phyloP scores from a whole-genome alignment of 2,797 vertebrate genomes.

The Acridotheres tristis region DNA sequence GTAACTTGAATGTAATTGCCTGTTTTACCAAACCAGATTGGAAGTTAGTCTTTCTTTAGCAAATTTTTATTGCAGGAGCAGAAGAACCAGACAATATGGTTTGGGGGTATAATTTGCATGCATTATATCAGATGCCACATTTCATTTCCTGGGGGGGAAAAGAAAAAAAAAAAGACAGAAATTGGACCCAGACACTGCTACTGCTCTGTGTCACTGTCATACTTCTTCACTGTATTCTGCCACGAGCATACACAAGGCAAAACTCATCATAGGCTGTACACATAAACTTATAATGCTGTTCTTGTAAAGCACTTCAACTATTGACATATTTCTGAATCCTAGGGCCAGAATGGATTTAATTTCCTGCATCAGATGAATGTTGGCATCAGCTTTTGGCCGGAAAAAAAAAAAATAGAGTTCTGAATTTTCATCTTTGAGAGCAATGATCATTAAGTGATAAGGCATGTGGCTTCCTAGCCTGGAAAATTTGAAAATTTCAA shows the following conservation, averaged over 20 bases:
- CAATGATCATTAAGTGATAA: not conserved
- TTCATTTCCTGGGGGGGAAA: not conserved
- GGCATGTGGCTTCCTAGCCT: not conserved
- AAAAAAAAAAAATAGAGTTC: not conserved
- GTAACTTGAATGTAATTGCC: constrained; percentile 37
- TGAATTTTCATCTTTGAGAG: not conserved
- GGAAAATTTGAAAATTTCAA: not conserved
- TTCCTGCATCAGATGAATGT: not conserved
- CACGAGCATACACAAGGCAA: not conserved
- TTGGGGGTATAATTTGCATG: not conserved
- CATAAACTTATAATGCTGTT: not conserved
- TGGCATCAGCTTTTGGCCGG: not conserved
- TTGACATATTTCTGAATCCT: not conserved
- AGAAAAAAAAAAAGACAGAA: not conserved
- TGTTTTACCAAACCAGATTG: constrained; percentile 30
- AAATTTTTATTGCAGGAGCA: not conserved
- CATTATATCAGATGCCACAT: not conserved
- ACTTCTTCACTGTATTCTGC: not conserved
- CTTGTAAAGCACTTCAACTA: not conserved
- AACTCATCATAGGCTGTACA: not conserved
- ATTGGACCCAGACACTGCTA: not conserved
- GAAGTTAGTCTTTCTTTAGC: not conserved
- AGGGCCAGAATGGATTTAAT: not conserved
- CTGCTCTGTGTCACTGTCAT: not conserved
- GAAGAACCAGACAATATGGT: not conserved